Evolutionary conservation across 2,113 vertebrate species (phyloP).

Genomic region (Crotalus tigris): DNA sequence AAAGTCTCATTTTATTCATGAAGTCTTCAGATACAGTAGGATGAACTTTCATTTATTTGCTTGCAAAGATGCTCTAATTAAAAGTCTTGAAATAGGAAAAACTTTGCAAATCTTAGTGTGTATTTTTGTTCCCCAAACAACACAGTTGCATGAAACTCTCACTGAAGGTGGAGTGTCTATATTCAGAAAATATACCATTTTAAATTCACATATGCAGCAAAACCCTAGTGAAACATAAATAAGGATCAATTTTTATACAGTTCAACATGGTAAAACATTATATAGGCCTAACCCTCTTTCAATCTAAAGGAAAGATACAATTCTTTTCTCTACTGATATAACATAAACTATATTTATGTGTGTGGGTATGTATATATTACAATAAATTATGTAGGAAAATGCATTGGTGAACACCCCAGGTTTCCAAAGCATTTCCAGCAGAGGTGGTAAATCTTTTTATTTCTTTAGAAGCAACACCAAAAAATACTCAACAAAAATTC

Average conservation of each 20-base stretch:
- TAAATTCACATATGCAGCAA: constrained; percentile 61
- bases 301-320: constrained; percentile 33
- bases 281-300: constrained; percentile 36
- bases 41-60: constrained; percentile 67
- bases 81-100: constrained; percentile 44
- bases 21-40: constrained; percentile 58
- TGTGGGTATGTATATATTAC: constrained; percentile 42
- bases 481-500: constrained; percentile 31
- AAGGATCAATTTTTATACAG: constrained; percentile 57
- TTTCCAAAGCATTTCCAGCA: constrained; percentile 54
- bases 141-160: constrained; percentile 30
- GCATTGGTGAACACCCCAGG: constrained; percentile 42
- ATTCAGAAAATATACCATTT: constrained; percentile 61
- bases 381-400: constrained; percentile 53
- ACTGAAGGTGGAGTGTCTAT: constrained; percentile 46
- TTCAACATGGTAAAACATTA: constrained; percentile 48
- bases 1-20: constrained; percentile 61
- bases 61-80: constrained; percentile 65
- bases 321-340: constrained; percentile 43
- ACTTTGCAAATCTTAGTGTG: constrained; percentile 37
- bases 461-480: constrained; percentile 40
- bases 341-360: constrained; percentile 52
- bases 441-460: constrained; percentile 42
- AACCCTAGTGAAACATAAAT: constrained; percentile 64
- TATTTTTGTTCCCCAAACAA: constrained; percentile 25